phyloP scores from a whole-genome alignment of 2,797 vertebrate species.

The Apogon hyalosoma region DNA sequence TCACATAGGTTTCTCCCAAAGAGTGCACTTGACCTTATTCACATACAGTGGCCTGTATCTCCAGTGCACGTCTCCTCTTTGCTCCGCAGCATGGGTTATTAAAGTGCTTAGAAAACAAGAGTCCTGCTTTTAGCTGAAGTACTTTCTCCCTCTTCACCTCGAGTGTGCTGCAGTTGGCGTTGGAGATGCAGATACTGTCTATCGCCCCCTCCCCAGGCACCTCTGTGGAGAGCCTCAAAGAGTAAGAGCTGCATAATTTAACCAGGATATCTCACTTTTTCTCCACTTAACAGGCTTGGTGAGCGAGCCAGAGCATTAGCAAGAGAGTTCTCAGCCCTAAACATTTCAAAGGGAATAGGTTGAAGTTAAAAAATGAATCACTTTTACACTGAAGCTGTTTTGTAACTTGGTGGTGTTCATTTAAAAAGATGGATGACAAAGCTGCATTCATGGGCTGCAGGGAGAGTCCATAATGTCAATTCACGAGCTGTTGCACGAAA shows the following conservation, averaged over 20 bases:
- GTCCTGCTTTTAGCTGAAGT: constrained; percentile 49
- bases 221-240: constrained; percentile 47
- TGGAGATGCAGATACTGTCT: constrained; percentile 48
- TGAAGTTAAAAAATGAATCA: constrained; percentile 37
- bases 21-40: constrained; percentile 68
- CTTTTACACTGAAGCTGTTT: neutral
- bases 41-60: constrained; percentile 19
- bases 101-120: constrained; percentile 36
- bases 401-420: constrained; percentile 2
- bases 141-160: constrained; percentile 47
- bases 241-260: constrained; percentile 68
- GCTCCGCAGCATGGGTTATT: constrained; percentile 12
- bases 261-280: constrained; percentile 45
- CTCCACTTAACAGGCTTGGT: constrained; percentile 29
- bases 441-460: neutral
- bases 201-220: constrained; percentile 50
- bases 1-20: constrained; percentile 42
- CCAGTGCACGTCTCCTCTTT: neutral
- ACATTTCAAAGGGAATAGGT: constrained; percentile 46
- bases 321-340: constrained; percentile 22
- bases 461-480: neutral
- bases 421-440: neutral
- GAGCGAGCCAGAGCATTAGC: constrained; percentile 21
- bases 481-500: neutral
- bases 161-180: constrained; percentile 28